Percentiles rank a stretch among this genome's conserved stretches.
phyloP scores from a whole-genome alignment of 2,113 vertebrate genomes.

The Cryptomyrus ogoouensis region DNA sequence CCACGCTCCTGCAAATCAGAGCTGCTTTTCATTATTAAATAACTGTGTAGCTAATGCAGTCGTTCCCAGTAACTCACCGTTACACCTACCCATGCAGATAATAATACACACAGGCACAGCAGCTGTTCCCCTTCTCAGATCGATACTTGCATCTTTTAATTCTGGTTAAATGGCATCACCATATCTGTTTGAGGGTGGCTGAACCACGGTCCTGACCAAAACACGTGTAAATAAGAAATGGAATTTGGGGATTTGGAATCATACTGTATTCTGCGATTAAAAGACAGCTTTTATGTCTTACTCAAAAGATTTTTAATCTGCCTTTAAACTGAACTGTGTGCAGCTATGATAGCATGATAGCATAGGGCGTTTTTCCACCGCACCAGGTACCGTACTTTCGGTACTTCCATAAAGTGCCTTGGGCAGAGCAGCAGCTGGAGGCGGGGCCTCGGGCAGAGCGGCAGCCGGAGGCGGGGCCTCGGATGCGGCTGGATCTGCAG shows the following conservation, averaged over 20 bases:
- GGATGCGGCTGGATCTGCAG: no score
- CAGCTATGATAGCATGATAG: background rate
- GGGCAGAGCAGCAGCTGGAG: no score
- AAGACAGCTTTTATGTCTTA: background rate
- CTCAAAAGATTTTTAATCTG: background rate
- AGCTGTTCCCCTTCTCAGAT: background rate
- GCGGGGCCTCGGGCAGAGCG: no score
- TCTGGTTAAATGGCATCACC: background rate
- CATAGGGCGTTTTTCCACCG: no score
- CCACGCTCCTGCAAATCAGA: background rate
- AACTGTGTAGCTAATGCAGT: background rate
- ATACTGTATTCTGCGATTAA: background rate
- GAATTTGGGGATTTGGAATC: background rate
- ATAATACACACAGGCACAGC: background rate
- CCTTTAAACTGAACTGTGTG: background rate
- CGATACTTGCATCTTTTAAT: background rate
- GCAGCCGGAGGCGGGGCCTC: no score
- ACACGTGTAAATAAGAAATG: background rate
- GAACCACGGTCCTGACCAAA: background rate
- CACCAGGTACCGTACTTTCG: no score
- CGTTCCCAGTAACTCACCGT: background rate
- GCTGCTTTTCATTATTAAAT: background rate
- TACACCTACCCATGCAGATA: background rate
- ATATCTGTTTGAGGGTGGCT: background rate
- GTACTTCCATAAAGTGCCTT: no score